These are phyloP conservation scores for Myrmecophaga tridactyla DNA, from an alignment of 2,113 vertebrate species.

Conservation along the genomic window DNA sequence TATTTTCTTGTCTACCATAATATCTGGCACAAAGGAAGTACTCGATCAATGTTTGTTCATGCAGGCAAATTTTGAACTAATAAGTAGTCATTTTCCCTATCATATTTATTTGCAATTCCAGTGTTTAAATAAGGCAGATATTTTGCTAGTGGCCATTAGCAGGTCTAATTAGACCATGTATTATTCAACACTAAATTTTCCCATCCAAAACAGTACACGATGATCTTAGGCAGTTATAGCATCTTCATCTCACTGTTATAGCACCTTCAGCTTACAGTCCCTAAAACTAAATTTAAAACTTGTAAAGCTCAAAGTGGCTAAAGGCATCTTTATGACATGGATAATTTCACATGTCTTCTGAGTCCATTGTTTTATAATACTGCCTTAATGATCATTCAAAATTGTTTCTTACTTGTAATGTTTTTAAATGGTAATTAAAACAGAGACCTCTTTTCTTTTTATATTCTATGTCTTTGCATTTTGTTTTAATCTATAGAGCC, in stretches of 20 bases:
- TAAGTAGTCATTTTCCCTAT: background rate
- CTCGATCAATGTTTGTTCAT: background rate
- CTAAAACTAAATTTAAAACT: background rate
- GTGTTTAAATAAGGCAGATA: background rate
- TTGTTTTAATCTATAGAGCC: background rate
- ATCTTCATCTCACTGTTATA: background rate
- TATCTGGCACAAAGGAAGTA: background rate
- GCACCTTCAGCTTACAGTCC: background rate
- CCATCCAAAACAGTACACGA: background rate
- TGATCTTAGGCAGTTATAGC: background rate
- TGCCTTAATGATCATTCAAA: background rate
- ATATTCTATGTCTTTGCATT: background rate
- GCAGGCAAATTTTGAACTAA: background rate
- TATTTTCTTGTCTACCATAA: background rate
- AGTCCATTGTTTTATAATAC: background rate
- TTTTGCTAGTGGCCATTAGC: background rate
- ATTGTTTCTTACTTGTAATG: background rate
- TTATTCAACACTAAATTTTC: background rate
- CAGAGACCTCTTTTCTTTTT: background rate
- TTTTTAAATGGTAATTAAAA: background rate
- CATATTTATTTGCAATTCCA: background rate
- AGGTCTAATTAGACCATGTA: background rate
- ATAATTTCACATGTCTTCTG: background rate
- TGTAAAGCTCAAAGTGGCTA: background rate
- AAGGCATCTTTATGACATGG: background rate